Evolutionary conservation across 2,797 vertebrate species (phyloP), one percentile per base, ranked within the genome.

Genomic region (Enteromius treurensis): DNA sequence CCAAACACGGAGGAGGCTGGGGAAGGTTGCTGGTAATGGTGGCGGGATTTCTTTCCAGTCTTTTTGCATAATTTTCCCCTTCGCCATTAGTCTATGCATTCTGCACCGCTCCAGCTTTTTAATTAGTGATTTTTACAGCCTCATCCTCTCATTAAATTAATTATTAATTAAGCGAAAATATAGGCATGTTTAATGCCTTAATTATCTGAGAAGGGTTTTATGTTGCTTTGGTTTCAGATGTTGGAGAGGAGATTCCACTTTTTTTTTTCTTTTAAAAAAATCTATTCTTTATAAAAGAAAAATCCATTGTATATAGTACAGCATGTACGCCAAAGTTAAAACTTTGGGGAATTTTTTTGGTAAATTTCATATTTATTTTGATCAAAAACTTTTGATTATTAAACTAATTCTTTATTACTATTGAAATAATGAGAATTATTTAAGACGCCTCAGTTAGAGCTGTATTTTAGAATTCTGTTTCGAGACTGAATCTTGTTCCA

Each of bases 171-270:
- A 95, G 94, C 92, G 94, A 94, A 96, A 96, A 89, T 95, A 94
- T 95, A 96, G 95, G 93, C 94, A 95, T 95, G 93, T 95, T 96
- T 96, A 96, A 95, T 95, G 94, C 94, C 94, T 96, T 94, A 97
- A 96, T 96, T 96, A 96, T 95, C 95, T 93, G 93, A 95, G 91
- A 93, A 91, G 83, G 34, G 49, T 84, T 95, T 96, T 96, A 96
- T 96, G 94, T 94, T 95, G 95, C 95, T 93, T 90, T 89, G 90
- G 95, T 92, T 95, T 95, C 90, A 93, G 94, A 94, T 89, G 92
- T 51, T 86, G 62, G 70, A 82, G 51, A 64, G 55, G 78, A 68
- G 84, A 60, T 55, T 77, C 60, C 51, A 76, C 73, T 75, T 47
- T 75, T 29, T 78, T 70, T 40, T 75, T 32, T 76, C 10, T 42